Evolutionary conservation across 2,113 vertebrate genomes (phyloP), one percentile per base, ranked within the genome.

Genomic region (Thinocorus orbignyianus): DNA sequence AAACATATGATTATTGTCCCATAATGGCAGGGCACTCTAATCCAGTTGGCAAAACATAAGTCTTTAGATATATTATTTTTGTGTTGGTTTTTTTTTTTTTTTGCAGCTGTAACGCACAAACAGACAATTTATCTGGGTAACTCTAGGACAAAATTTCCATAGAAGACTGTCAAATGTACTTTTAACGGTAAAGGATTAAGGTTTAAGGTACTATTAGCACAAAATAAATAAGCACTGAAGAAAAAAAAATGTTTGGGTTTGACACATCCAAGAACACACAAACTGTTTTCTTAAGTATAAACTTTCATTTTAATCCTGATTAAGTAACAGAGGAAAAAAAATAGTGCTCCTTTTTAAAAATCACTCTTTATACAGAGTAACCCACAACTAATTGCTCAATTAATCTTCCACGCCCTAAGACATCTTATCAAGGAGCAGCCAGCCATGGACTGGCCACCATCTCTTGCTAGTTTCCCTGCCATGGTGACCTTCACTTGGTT

Each of bases 1-100:
- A 97, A 96, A 95, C 92, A 91, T 96, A 95, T 92, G 58, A 97
- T 96, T 96, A 97, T 86, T 87, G 88, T 85, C 81, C 86, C 94
- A 85, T 87, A 96, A 96, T 92, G 88, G 83, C 62, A 96, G 77
- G 66, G 92, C 72, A 89, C 54, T 87, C 54, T 70, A 92, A 81
- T 90, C 77, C 88, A 91, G 85, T 62, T 94, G 94, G 87, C 80
- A 85, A 80, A 80, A 60, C 73, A 23, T 31, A 84, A 61, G 73
- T 51, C n/a, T 91, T 93, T 13, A 73, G 42, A 89, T 79, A 71
- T 33, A 92, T 93, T 78, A 74, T 95, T 95, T 95, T 57, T 37
- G 44, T 88, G 61, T 37, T n/a, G n/a, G n/a, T n/a, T n/a, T n/a
- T n/a, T n/a, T n/a, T n/a, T 2, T 42, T 93, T 93, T 64, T 94